These are phyloP conservation scores for Cydia pomonella DNA, from an alignment of 1,140 invertebrate species.

Conservation along the genomic window DNA sequence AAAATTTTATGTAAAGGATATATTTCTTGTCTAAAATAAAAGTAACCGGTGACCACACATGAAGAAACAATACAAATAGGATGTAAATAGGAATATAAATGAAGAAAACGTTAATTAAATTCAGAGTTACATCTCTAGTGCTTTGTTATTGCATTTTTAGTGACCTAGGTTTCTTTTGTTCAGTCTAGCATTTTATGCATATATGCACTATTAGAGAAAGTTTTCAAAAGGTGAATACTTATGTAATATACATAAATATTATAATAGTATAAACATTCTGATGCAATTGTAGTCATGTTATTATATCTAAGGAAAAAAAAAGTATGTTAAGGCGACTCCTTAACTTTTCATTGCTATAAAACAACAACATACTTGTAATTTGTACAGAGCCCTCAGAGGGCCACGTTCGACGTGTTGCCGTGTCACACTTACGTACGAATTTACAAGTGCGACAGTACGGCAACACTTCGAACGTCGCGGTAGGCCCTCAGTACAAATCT, in stretches of 20 bases:
- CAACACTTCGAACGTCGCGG: too few species aligned
- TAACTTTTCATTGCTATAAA: too few species aligned
- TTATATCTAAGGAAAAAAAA: too few species aligned
- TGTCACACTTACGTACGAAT: too few species aligned
- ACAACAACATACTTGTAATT: too few species aligned
- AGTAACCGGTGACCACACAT: slow-evolving; percentile 16
- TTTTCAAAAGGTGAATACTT: background rate
- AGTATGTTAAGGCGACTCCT: too few species aligned
- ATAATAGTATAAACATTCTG: too few species aligned
- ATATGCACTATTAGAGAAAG: background rate
- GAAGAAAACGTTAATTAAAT: background rate
- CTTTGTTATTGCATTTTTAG: background rate
- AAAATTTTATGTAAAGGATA: background rate
- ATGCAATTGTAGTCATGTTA: too few species aligned
- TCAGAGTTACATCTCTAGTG: background rate
- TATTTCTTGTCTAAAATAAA: background rate
- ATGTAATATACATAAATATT: background rate
- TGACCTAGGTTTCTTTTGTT: slow-evolving; percentile 14
- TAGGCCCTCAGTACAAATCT: too few species aligned
- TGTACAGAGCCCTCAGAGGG: too few species aligned
- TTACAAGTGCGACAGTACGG: too few species aligned
- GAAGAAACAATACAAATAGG: slow-evolving; percentile 5
- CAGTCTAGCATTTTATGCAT: background rate
- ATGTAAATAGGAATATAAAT: slow-evolving; percentile 21
- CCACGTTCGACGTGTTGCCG: too few species aligned